A percentile compares a stretch with the other conserved stretches of the same genome.
These are phyloP conservation scores for Tupiocoris notatus DNA, from an alignment of 2,888 invertebrate species.

Conservation along the genomic window DNA sequence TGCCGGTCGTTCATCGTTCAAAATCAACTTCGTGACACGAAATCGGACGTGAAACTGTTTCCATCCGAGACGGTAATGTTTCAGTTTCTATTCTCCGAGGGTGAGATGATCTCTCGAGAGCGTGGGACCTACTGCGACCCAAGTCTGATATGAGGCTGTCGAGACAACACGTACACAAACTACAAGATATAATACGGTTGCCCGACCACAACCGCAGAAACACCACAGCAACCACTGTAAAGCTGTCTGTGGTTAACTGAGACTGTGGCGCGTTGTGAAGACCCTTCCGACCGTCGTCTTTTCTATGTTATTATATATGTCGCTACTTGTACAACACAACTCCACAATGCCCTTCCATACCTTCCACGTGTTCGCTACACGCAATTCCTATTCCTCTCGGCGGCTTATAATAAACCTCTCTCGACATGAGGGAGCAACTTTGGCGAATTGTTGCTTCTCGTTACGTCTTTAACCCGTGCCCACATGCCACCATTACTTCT, in stretches of 20 bases:
- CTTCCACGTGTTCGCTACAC: neutral
- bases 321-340: neutral
- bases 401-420: neutral
- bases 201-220: neutral
- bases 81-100: neutral
- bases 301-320: neutral
- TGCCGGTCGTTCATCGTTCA: no score
- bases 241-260: neutral
- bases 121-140: neutral
- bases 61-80: neutral
- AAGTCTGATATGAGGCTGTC: neutral
- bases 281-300: neutral
- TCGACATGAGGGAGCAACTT: neutral
- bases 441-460: neutral
- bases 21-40: no score
- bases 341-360: neutral
- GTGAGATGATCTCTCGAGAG: neutral
- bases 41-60: no score
- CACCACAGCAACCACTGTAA: neutral
- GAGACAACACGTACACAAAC: neutral
- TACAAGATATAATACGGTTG: neutral
- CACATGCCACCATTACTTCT: neutral
- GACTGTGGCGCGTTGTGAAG: neutral
- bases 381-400: neutral
- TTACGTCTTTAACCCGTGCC: neutral